A percentile compares a stretch with the other conserved stretches of the same genome.
These are phyloP conservation scores for Drosophila neocordata DNA, from an alignment of 1,140 invertebrate species.

Conservation along the genomic window DNA sequence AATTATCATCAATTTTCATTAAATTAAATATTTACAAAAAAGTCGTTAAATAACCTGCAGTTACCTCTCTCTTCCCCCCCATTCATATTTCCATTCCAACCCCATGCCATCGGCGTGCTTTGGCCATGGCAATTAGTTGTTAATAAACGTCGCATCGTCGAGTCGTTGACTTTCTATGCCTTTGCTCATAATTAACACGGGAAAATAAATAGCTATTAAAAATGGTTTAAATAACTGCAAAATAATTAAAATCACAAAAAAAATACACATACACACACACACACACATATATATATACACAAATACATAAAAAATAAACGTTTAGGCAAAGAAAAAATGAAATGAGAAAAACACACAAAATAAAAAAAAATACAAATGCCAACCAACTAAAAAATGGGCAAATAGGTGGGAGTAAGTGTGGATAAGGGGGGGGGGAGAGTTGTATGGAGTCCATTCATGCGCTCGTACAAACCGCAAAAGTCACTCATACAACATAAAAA, in stretches of 20 bases:
- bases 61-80: background rate
- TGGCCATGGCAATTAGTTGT: conserved; percentile 49
- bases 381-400: conserved; percentile 3
- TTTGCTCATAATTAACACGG: conserved; percentile 61
- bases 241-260: conserved; percentile 46
- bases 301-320: background rate
- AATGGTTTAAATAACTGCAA: conserved; percentile 72
- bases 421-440: too few species aligned
- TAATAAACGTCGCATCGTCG: conserved; percentile 45
- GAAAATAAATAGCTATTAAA: conserved; percentile 67
- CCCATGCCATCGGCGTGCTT: background rate
- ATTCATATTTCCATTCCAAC: background rate
- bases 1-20: conserved; percentile 70
- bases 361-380: background rate
- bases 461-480: conserved; percentile 59
- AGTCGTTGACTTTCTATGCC: conserved; percentile 2
- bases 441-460: conserved; percentile 2
- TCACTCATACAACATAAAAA: conserved; percentile 73
- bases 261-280: conserved; percentile 35
- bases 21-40: conserved; percentile 54
- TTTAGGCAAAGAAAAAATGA: conserved; percentile 9
- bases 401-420: background rate
- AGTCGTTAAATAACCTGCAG: conserved; percentile 23
- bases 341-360: background rate
- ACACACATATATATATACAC: conserved; percentile 2